These are phyloP conservation scores for Pterobdella sp. DNA, from an alignment of 2,888 invertebrate species.

Conservation along the genomic window DNA sequence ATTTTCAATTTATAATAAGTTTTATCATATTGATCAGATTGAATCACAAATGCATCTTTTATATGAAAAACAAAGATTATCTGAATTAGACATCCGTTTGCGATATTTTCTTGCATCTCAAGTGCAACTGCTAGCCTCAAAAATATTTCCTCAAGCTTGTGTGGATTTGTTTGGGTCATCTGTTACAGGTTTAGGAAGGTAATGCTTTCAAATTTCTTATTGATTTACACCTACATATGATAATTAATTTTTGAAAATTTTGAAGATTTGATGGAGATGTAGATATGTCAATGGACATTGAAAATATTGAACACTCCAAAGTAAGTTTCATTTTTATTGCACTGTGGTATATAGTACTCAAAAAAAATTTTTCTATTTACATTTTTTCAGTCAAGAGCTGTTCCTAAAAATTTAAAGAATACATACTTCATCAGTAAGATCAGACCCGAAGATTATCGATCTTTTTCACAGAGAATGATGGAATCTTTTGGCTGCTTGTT, in stretches of 20 bases:
- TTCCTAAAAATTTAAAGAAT: not conserved
- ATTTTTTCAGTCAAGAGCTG: not conserved
- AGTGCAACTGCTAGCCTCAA: slow-evolving; percentile 30
- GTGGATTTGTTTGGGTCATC: slow-evolving; percentile 74
- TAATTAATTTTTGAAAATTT: not conserved
- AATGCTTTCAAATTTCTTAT: slow-evolving; percentile 34
- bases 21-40: slow-evolving; percentile 20
- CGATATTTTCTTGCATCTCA: slow-evolving; percentile 30
- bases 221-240: too few species aligned
- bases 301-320: not conserved
- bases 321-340: not conserved
- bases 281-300: slow-evolving; percentile 12
- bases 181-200: slow-evolving; percentile 72
- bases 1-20: not conserved
- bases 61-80: slow-evolving; percentile 19
- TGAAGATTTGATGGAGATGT: slow-evolving; percentile 23
- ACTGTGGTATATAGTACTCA: not conserved
- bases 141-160: slow-evolving; percentile 29
- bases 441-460: slow-evolving; percentile 55
- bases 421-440: slow-evolving; percentile 61
- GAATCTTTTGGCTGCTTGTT: slow-evolving; percentile 66
- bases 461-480: slow-evolving; percentile 65
- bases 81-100: slow-evolving; percentile 30
- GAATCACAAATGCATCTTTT: slow-evolving; percentile 27
- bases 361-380: not conserved